Evolutionary conservation across 2,797 vertebrate species (phyloP).

Genomic region (Rallus crepitans): DNA sequence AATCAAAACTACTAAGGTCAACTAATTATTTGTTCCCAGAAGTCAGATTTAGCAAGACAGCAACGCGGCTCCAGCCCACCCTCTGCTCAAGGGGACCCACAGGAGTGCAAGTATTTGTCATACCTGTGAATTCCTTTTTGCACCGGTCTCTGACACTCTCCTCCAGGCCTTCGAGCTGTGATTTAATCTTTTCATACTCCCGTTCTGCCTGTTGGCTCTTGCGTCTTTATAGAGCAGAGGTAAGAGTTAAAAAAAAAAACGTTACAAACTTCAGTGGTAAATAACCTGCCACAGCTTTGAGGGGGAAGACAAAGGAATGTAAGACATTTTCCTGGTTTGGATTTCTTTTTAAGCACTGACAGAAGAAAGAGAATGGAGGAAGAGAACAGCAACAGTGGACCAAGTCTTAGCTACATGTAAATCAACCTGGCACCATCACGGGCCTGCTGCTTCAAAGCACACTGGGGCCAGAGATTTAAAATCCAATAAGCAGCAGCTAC

Average conservation of each 20-base stretch:
- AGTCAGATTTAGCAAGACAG: conserved; percentile 4
- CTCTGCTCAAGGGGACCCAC: not conserved
- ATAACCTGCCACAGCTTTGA: not conserved
- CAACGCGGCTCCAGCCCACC: not conserved
- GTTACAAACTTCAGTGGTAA: not conserved
- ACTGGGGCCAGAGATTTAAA: not conserved
- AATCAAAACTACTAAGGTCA: conserved; percentile 9
- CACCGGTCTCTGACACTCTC: conserved; percentile 97
- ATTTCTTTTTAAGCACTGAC: not conserved
- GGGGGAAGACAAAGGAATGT: not conserved
- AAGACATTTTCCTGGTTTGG: not conserved
- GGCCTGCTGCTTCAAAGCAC: not conserved
- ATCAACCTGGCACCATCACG: not conserved
- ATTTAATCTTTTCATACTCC: conserved; percentile 97
- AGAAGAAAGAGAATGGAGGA: not conserved
- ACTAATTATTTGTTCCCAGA: not conserved
- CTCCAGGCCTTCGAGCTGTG: conserved; percentile 95
- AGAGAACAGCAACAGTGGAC: not conserved
- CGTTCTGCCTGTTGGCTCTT: conserved; percentile 96
- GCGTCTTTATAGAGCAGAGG: conserved; percentile 82
- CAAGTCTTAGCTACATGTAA: not conserved
- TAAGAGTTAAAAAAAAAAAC: not conserved
- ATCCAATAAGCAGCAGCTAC: not conserved
- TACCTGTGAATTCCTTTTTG: conserved; percentile 99
- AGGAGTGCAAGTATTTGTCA: not conserved